Conservation (phyloP, 1,140 invertebrate species). For the Helicoverpa armigera region DNA sequence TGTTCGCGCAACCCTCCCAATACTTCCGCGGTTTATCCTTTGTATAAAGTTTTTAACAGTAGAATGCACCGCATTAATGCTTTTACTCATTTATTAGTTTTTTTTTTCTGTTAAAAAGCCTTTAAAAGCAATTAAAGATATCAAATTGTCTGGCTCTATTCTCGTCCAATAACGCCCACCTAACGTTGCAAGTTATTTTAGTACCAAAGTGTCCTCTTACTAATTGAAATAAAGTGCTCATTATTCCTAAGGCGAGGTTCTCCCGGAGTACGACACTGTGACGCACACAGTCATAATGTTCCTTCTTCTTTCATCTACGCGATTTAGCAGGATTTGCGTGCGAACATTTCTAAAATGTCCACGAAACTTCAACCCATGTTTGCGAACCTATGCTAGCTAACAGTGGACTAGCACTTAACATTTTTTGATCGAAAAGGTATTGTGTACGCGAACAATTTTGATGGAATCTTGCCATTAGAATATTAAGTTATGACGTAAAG, state of each 20-base stretch:
- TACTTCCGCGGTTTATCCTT: slow-evolving; percentile 70
- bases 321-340: too few species aligned
- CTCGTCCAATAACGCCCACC: not conserved
- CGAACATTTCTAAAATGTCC: not conserved
- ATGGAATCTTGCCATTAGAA: too few species aligned
- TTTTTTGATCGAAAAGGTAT: too few species aligned
- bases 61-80: slow-evolving; percentile 26
- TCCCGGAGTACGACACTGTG: too few species aligned
- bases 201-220: not conserved
- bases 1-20: slow-evolving; percentile 71
- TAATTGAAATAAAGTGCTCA: not conserved
- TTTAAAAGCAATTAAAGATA: not conserved
- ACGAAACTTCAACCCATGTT: too few species aligned
- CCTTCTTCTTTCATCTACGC: too few species aligned
- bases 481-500: too few species aligned
- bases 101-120: not conserved
- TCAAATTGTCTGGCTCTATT: not conserved
- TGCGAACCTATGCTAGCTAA: too few species aligned
- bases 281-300: too few species aligned
- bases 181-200: not conserved
- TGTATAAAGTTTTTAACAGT: slow-evolving; percentile 63
- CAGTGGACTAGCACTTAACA: too few species aligned
- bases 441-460: too few species aligned
- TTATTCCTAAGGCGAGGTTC: not conserved
- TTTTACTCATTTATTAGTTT: slow-evolving; percentile 8